Base-by-base conservation (phyloP, 2,797 vertebrate genomes). In the Dipus sagitta region DNA sequence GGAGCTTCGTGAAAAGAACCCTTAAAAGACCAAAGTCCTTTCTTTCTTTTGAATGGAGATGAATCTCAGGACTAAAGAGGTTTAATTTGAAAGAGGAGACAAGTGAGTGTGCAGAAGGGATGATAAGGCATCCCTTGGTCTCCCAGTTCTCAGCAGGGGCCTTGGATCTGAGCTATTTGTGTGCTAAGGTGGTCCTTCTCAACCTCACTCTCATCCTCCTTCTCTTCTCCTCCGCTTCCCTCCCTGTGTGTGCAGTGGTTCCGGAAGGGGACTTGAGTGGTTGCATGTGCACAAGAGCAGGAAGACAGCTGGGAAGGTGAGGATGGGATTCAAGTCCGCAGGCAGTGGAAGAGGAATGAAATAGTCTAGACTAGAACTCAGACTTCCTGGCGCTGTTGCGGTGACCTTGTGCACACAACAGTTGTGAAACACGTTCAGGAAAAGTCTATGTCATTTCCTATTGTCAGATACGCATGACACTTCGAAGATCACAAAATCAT, bases 21-120 rank as follows among this genome's bases (percentile, higher is more conserved):
- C 78, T 87, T 86, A 15, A 87, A 94, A 97, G 96, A 97, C 92
- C 93, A 95, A 96, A 97, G 95, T 34, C 71, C 89, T 95, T 96
- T 94, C 93, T 95, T 93, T 83, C 88, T 90, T 95, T 94, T 95
- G 96, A 97, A 86, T 74, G 81, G 84, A 74, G 87, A 88, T 81
- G 87, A 85, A 94, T 92, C 93, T 96, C 90, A 78, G 91, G 95
- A 82, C 87, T n/a, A 89, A 64, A 92, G 28, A 83, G 78, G 91
- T 95, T 42, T 21, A 11, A 70, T 65, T 93, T 79, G 34, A 94
- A 92, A 95, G 83, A 85, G 58, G 71, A 86, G 87, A 77, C n/a
- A 23, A 72, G 67, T 54, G 32, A 75, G 64, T 20, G 77, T 62
- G 47, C 64, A 64, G 62, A 91, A 77, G 83, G 64, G 64, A 70